A percentile compares a stretch with the other conserved stretches of the same genome.
phyloP scores from a whole-genome alignment of 2,797 vertebrate species.

The Ataeniobius toweri region DNA sequence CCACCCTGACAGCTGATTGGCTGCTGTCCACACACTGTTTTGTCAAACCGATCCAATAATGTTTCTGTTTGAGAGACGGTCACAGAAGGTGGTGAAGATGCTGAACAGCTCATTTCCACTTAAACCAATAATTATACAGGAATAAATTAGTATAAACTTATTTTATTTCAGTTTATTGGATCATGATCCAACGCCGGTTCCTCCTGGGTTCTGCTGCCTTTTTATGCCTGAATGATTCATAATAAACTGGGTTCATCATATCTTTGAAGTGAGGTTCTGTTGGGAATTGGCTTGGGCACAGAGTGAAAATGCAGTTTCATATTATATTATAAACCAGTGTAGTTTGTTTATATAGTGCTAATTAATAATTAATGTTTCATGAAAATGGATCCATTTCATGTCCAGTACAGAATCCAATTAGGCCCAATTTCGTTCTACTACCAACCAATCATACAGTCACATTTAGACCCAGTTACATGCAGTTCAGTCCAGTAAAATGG shows the following conservation, averaged over 20 bases:
- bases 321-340: neutral
- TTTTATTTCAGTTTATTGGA: neutral
- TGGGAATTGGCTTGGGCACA: no score
- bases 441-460: neutral
- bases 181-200: neutral
- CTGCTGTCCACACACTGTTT: conserved; percentile 35
- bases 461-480: no score
- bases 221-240: neutral
- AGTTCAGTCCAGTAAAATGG: no score
- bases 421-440: no score
- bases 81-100: conserved; percentile 35
- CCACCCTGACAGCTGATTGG: conserved; percentile 51
- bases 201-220: neutral
- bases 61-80: conserved; percentile 33
- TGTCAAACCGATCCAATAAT: conserved; percentile 20
- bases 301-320: neutral
- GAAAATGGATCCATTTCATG: no score
- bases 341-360: neutral
- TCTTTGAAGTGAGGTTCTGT: no score
- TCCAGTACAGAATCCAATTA: no score
- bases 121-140: conserved; percentile 17
- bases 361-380: neutral
- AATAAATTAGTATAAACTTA: neutral
- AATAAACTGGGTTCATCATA: no score
- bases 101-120: conserved; percentile 21